Base-by-base conservation (phyloP, 1,140 invertebrate genomes). In the Asobara japonica region DNA sequence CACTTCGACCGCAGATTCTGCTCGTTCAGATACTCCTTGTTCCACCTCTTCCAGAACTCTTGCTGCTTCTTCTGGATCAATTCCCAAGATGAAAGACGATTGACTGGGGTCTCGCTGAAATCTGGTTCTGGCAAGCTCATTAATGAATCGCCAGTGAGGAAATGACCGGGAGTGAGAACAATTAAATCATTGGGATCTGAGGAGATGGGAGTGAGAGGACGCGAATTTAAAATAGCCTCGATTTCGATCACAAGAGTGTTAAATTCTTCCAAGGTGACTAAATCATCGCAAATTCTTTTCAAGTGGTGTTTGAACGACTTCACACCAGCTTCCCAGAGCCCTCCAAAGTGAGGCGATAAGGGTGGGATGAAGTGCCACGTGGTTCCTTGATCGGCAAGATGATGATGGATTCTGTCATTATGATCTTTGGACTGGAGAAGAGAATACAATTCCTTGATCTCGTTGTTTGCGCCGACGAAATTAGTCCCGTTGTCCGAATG, bases 401-500 rank as follows among this genome's bases (percentile, higher is more conserved):
- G 13, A 3, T 65, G 8, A 25, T 56, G 4, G 10, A 65, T 38
- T 36, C 6, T 7, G 4, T 33, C 18, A 7, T 65, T 33, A 16
- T 65, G 62, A n/a, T 65, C 20, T 36, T 61, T 61, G 2, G 36
- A 38, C 38, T 67, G 5, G 3, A 45, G 1, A 16, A 36, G n/a
- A 1, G 8, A 18, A 20, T 60, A 51, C 8, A 73, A n/a, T 20
- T 61, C 65, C 7, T 51, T 16, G 0, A 73, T 25, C 36, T 69
- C 51, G 2, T 71, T 65, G 1, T 76, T 71, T 2, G 77, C 78
- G 33, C 80, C 74, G 0, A 78, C 62, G 16, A 85, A 83, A 30
- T 79, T 82, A 13, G 71, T 27, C 62, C 67, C 13, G 66, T 22
- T 13, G 61, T 87, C 83, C 0, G 77, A 80, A 48, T 74, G 78